These are phyloP conservation scores for Rhombomys opimus DNA, from an alignment of 2,113 vertebrate species.

Conservation along the genomic window DNA sequence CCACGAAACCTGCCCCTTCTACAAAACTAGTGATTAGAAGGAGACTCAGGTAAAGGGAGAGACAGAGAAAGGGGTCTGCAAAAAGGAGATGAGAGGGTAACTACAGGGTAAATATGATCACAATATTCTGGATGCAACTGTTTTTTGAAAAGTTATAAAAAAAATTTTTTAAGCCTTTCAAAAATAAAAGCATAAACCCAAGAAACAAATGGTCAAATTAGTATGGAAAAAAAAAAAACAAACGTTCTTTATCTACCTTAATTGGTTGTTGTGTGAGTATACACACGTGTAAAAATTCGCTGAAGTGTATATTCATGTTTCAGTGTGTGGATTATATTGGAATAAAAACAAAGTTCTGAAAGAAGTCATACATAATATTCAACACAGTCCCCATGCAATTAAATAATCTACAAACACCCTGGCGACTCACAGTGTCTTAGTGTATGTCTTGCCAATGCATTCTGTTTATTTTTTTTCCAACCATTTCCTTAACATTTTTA, in stretches of 20 bases:
- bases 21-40: background rate
- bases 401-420: background rate
- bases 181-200: background rate
- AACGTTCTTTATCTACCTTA: background rate
- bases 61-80: background rate
- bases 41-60: conserved; percentile 14
- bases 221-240: background rate
- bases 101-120: accelerated
- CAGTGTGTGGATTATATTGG: background rate
- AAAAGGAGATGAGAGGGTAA: background rate
- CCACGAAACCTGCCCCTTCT: background rate
- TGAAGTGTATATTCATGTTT: background rate
- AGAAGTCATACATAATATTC: background rate
- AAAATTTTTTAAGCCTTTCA: background rate
- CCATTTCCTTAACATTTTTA: background rate
- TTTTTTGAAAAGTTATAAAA: background rate
- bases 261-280: background rate
- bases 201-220: background rate
- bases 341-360: background rate
- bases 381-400: background rate
- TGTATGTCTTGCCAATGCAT: background rate
- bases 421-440: background rate
- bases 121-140: background rate
- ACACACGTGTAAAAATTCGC: background rate
- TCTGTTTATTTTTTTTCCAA: background rate